Conservation (phyloP, 1,140 invertebrate genomes). For the Brachionus calyciflorus region DNA sequence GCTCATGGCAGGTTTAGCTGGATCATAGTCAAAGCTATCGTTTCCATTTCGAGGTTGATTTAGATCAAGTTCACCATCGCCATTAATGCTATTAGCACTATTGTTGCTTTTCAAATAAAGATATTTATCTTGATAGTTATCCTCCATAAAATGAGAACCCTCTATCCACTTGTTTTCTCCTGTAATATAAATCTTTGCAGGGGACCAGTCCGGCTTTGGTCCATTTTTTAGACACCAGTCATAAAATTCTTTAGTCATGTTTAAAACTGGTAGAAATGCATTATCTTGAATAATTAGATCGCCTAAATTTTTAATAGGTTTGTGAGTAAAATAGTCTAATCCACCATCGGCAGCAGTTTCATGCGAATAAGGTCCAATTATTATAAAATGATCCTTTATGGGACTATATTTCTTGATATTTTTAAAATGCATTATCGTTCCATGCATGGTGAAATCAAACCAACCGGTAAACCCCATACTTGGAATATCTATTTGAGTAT, state of each 20-base stretch:
- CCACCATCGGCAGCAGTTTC: constrained; percentile 23
- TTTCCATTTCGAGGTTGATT: too few species aligned
- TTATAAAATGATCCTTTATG: neutral
- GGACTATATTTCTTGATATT: neutral
- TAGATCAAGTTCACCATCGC: too few species aligned
- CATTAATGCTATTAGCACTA: neutral
- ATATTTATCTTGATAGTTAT: neutral
- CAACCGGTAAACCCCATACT: constrained; percentile 19
- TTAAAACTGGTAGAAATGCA: constrained; percentile 12
- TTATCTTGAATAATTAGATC: neutral
- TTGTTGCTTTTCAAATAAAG: neutral
- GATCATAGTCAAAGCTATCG: neutral
- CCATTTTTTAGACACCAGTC: too few species aligned
- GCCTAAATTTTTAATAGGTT: constrained; percentile 9
- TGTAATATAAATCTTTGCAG: constrained; percentile 1
- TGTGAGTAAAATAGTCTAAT: neutral
- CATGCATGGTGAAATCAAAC: neutral
- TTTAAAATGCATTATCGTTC: constrained; percentile 9
- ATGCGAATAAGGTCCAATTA: constrained; percentile 24
- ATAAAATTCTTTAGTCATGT: constrained; percentile 30
- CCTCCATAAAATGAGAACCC: neutral
- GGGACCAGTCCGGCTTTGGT: neutral
- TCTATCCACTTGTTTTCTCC: constrained; percentile 8
- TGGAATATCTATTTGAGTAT: neutral
- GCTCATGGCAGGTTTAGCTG: neutral